phyloP scores from a whole-genome alignment of 1,140 invertebrate species.

The Apis laboriosa region DNA sequence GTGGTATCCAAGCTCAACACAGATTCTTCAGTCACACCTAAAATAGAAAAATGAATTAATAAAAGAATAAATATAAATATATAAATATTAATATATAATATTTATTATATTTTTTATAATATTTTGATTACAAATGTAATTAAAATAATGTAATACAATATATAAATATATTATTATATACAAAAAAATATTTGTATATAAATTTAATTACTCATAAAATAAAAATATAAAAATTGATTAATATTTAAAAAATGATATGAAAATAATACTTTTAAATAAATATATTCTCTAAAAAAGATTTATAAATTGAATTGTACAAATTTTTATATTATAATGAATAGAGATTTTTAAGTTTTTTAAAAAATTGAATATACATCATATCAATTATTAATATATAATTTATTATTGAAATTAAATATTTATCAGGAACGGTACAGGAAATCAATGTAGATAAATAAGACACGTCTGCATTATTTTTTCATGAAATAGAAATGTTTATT shows the following conservation, averaged over 20 bases:
- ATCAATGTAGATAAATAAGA: constrained; percentile 71
- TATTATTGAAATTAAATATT: constrained; percentile 12
- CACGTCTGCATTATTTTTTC: constrained; percentile 37
- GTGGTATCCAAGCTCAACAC: constrained; percentile 84
- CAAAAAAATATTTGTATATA: neutral
- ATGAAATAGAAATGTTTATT: constrained; percentile 43
- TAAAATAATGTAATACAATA: neutral
- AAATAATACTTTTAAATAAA: constrained; percentile 11
- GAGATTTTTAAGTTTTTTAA: neutral
- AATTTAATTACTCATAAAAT: neutral
- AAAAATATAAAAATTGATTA: neutral
- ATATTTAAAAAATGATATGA: neutral
- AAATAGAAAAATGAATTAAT: constrained; percentile 17
- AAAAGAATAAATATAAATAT: neutral
- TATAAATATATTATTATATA: neutral
- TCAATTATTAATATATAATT: neutral
- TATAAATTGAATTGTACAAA: neutral
- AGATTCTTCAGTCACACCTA: constrained; percentile 82
- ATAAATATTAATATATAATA: neutral
- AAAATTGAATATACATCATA: neutral
- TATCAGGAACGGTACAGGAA: constrained; percentile 74
- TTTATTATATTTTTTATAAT: neutral
- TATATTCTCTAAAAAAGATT: neutral
- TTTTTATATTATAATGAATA: neutral
- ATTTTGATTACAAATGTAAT: neutral